These are phyloP conservation scores for Homarus gammarus DNA, from an alignment of 2,888 invertebrate species.

Conservation along the genomic window DNA sequence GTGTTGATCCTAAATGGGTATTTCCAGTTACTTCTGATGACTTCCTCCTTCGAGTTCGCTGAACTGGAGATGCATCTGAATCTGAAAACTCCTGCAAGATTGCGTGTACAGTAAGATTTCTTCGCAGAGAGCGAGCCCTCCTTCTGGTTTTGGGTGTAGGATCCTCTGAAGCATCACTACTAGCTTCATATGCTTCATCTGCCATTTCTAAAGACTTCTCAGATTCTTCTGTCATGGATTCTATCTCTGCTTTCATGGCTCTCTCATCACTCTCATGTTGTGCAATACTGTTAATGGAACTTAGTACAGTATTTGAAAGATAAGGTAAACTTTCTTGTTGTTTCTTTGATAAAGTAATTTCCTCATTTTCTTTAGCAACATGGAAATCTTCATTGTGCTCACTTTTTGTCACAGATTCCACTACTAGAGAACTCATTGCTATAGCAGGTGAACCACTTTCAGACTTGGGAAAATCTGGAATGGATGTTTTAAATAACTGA, in stretches of 20 bases:
- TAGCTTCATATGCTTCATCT: slow-evolving; percentile 65
- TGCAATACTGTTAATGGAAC: background rate
- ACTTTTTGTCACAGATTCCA: background rate
- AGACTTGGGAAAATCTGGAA: background rate
- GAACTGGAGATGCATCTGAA: slow-evolving; percentile 46
- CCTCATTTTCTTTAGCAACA: background rate
- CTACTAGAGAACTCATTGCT: background rate
- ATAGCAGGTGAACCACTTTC: background rate
- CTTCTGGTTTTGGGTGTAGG: slow-evolving; percentile 24
- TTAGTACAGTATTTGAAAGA: background rate
- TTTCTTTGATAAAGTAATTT: background rate
- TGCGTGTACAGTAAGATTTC: background rate
- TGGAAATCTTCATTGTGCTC: background rate
- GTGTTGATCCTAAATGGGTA: background rate
- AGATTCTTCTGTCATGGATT: slow-evolving; percentile 30
- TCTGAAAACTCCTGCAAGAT: slow-evolving; percentile 40
- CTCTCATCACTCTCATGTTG: background rate
- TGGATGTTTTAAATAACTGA: background rate
- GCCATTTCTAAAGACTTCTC: slow-evolving; percentile 2
- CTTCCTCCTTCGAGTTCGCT: slow-evolving; percentile 11
- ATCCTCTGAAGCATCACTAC: slow-evolving; percentile 64
- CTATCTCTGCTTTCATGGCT: slow-evolving; percentile 7
- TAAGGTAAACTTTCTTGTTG: background rate
- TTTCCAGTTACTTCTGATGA: background rate
- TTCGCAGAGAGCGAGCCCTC: slow-evolving; percentile 3